Base-by-base conservation (phyloP, 2,888 invertebrate species). In the Heteromurus nitidus region DNA sequence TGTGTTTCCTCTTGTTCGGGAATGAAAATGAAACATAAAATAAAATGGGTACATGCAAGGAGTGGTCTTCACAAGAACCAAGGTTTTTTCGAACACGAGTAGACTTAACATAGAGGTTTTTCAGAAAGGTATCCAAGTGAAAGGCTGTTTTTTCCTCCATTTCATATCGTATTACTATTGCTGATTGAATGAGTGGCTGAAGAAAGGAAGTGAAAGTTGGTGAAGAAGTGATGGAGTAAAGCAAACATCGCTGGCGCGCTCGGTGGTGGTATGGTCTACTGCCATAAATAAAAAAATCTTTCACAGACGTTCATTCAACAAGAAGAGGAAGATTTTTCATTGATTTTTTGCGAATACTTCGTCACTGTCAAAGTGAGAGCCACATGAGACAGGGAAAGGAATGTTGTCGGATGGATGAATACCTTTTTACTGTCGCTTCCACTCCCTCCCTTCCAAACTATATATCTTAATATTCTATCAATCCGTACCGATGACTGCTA, bases 401-500 rank as follows among this genome's bases (percentile, higher is more conserved):
- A 75, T 75, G 75, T n/a, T 62, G 62, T 75, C 67, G 75, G 58
- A 75, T 76, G 68, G 60, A 68, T 76, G 76, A 68, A 68, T 76
- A 62, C 76, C 76, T 76, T 76, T 75, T 67, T 67, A 42, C 31
- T 64, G 74, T 75, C 65, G 44, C 64, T 65, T 28, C 55, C 75
- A 42, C 28, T 50, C 62, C 26, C 53, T 42, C 31, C n/a, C n/a
- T n/a, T n/a, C n/a, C n/a, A n/a, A n/a, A n/a, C 67, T 67, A 75
- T 75, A 75, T 75, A 75, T 76, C 76, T 68, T 76, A 76, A 76
- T 76, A 76, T 76, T 76, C 75, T 47, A 76, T 76, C 47, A 68
- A 50, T 60, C 68, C 75, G 58, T 42, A 53, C 44, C 31, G 64
- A 67, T 75, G 65, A 58, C 75, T 67, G 75, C 58, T 67, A 26